Conservation (phyloP, 1,140 invertebrate genomes). For the Aphelenchoides fujianensis region DNA sequence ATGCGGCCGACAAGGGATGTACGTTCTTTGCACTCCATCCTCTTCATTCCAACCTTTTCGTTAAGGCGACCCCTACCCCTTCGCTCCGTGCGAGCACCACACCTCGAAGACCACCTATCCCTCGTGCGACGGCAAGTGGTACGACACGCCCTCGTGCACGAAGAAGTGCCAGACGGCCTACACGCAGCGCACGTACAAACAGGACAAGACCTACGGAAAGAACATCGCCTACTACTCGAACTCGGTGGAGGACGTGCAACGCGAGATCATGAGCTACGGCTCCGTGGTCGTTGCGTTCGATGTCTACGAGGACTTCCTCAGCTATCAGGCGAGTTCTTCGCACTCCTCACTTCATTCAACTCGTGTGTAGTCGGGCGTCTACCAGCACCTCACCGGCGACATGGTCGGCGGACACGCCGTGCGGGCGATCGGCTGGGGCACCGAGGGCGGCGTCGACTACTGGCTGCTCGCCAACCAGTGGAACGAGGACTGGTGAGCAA, state of each 20-base stretch:
- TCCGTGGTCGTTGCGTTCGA: constrained; percentile 85
- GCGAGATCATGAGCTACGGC: constrained; percentile 79
- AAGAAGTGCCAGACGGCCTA: constrained; percentile 73
- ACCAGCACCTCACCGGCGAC: background rate
- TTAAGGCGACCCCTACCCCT: constrained; percentile 78
- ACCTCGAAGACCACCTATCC: constrained; percentile 71
- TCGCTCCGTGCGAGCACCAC: constrained; percentile 82
- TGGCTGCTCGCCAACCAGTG: constrained; percentile 88
- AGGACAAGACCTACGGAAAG: constrained; percentile 75
- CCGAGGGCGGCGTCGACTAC: constrained; percentile 75
- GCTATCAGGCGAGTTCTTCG: constrained; percentile 72
- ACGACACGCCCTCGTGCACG: constrained; percentile 72
- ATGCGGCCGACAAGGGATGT: constrained; percentile 74
- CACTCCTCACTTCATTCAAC: too few species aligned
- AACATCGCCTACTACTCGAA: constrained; percentile 71
- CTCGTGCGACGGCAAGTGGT: constrained; percentile 44
- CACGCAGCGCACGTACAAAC: constrained; percentile 68
- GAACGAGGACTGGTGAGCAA: constrained; percentile 69
- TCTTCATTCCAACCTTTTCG: background rate
- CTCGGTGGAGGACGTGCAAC: constrained; percentile 72
- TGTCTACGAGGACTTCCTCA: constrained; percentile 80
- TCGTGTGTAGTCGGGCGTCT: background rate
- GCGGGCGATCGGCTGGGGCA: constrained; percentile 81
- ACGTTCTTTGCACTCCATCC: constrained; percentile 73
- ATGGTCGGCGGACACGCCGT: constrained; percentile 78